Base-by-base conservation (phyloP, 2,888 invertebrate species). In the Ernsta delagoae region DNA sequence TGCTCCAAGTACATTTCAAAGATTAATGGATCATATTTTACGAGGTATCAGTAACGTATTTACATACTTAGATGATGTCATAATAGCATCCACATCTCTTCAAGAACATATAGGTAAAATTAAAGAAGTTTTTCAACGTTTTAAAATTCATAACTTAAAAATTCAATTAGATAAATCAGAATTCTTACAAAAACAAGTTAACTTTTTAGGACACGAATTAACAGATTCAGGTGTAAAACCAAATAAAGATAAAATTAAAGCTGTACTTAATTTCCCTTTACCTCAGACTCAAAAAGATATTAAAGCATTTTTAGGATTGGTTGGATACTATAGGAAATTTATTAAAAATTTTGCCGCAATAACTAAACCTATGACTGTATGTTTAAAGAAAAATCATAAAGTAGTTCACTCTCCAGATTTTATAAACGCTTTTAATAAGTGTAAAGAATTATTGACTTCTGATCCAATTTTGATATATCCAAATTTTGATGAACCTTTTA, bases 391-490 rank as follows among this genome's bases (percentile, higher is more conserved):
- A 54, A 68, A 62, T 4, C 65, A 31, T 4, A 77, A 75, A 63
- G 59, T 76, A 0, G 59, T 54, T 11, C 9, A 39, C 7, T 36
- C 64, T 31, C 12, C 70, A 53, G 71, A 79, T 61, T 78, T 73
- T 9, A 60, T 75, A 59, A 45, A 77, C 54, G 67, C 75, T 12
- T 76, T 79, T 31, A 57, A 77, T 43, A 80, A 75, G 72, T 77
- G 78, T 36, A 83, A 81, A 65, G 16, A 78, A 59, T 48, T 81
- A 12, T 71, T 83, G 0, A 75, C 71, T 6, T 78, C 78, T 48
- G 75, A 77, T 45, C 84, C 84, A 0, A 75, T 86, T 6, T 69
- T 88, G 16, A 75, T 80, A 70, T 86, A 83, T 50, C 83, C 85
- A 0, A 78, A 87, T 63, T 86, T 86, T 24, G 64, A 73, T 0